Percentiles rank a stretch among this genome's conserved stretches.
Conservation (phyloP, 2,888 invertebrate species). For the Diplazon laetatorius region DNA sequence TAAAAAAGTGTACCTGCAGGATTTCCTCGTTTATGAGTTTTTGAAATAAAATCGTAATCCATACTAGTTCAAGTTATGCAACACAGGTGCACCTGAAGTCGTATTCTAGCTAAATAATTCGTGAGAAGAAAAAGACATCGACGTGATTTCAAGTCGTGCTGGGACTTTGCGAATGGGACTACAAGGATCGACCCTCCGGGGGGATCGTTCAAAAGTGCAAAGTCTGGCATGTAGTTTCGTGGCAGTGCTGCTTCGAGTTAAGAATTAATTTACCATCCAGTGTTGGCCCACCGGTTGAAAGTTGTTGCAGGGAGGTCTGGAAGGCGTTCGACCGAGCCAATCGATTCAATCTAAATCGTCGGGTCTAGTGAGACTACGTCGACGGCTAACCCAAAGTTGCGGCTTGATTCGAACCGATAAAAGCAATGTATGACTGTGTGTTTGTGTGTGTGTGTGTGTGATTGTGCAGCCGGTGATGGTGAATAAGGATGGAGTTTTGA, state of each 20-base stretch:
- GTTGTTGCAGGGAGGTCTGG: conserved; percentile 17
- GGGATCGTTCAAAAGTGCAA: no score
- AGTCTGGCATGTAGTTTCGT: no score
- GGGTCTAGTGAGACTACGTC: conserved; percentile 18
- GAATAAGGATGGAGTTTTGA: conserved; percentile 48
- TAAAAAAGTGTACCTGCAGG: no score
- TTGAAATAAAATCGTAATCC: no score
- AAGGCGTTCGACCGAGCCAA: conserved; percentile 43
- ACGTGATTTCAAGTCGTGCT: no score
- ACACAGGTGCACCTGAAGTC: no score
- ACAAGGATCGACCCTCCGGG: no score
- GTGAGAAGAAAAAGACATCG: no score
- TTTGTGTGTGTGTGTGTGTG: neutral
- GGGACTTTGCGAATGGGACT: no score
- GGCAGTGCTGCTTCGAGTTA: neutral
- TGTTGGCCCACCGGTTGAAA: conserved; percentile 12
- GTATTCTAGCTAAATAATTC: no score
- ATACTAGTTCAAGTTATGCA: no score
- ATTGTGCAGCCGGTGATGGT: neutral
- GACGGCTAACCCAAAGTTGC: conserved; percentile 43
- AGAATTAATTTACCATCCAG: conserved; percentile 45
- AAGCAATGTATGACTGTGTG: neutral
- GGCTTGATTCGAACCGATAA: conserved; percentile 52
- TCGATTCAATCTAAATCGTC: conserved; percentile 56
- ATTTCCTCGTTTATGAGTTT: no score